Base-by-base conservation (phyloP, 2,113 vertebrate species). In the Chlorocebus sabaeus region DNA sequence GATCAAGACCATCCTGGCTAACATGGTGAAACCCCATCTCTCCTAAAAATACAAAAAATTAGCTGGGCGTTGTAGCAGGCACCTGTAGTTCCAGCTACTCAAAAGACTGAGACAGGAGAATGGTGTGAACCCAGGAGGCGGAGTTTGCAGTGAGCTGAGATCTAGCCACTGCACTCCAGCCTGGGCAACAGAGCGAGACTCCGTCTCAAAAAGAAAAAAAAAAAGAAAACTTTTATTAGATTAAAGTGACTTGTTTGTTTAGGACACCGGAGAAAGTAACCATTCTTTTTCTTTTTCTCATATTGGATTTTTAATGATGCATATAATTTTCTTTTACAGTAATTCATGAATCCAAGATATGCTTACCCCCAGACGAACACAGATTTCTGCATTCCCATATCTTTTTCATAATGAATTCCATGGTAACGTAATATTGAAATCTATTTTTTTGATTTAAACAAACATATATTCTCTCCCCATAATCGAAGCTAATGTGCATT, bases 61-160 rank as follows among this genome's bases (percentile, higher is more conserved):
- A 55, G 6, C 18, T 7, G 1, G 52, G 52, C 52, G 0, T 55
- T 18, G 52, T 55, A 7, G 18, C 6, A 0, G 52, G 6, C 6
- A 7, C 18, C 52, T 20, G 18, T 55, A 55, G 18, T 20, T 6
- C 52, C 18, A 20, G 52, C 52, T 55, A 55, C 52, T 55, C 0
- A 0, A 7, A 2, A 55, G 52, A 7, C 52, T 55, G 52, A 55
- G 52, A 7, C 52, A 55, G 52, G 18, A 55, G 18, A 55, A 55
- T 55, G 52, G 52, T 7, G 6, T 55, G 52, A 55, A 55, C 52
- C 52, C 18, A 6, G 52, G 18, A 55, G 52, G 52, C 2, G 0
- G 52, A 55, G 52, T 6, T 55, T 20, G 18, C 52, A 55, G 52
- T 20, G 52, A 55, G 52, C 52, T 7, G 6, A 55, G 52, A 55